Evolutionary conservation across 2,113 vertebrate species (phyloP).

Genomic region (Galemys pyrenaicus): DNA sequence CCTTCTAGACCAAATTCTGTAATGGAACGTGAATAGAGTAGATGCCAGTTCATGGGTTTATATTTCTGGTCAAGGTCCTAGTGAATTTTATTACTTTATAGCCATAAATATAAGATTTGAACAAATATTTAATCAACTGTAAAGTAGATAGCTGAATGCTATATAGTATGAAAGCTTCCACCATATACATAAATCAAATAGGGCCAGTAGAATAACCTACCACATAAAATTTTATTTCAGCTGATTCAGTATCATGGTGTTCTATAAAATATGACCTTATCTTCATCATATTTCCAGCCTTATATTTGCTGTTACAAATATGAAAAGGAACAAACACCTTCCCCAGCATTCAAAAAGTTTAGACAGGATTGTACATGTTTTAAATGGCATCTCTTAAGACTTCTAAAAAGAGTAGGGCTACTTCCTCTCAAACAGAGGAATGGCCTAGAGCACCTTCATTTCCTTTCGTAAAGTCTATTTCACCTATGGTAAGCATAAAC

Average conservation of each 20-base stretch:
- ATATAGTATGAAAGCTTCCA: background rate
- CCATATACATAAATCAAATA: background rate
- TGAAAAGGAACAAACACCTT: background rate
- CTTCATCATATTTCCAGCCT: constrained; percentile 18
- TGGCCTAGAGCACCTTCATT: background rate
- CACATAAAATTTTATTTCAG: constrained; percentile 53
- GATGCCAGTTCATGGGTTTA: background rate
- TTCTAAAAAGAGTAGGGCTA: background rate
- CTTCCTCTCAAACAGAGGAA: background rate
- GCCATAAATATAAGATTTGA: constrained; percentile 6
- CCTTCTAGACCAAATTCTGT: background rate
- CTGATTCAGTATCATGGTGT: constrained; percentile 3
- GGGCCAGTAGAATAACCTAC: background rate
- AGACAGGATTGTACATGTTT: background rate
- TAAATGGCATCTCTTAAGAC: background rate
- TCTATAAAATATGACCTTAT: constrained; percentile 33
- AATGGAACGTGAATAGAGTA: background rate
- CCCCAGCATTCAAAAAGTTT: background rate
- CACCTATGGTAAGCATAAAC: background rate
- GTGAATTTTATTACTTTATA: background rate
- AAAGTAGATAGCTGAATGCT: background rate
- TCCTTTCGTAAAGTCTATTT: background rate
- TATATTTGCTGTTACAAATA: background rate
- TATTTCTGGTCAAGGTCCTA: constrained; percentile 29
- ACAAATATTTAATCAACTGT: constrained; percentile 22